Evolutionary conservation across 2,797 vertebrate species (phyloP), one percentile per base, ranked within the genome.

Genomic region (Pristis pectinata): DNA sequence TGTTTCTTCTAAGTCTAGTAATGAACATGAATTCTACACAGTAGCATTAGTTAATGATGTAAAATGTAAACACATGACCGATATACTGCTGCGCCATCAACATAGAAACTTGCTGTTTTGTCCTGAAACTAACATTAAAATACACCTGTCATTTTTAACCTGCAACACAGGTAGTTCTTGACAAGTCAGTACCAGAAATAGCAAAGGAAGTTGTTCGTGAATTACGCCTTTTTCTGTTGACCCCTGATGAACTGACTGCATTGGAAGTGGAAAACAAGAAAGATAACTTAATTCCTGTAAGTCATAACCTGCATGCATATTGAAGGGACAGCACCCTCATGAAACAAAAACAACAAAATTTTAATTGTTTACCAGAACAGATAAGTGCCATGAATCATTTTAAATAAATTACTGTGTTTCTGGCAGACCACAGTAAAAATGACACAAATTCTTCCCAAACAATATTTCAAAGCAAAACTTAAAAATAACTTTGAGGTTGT

Each of bases 231-330:
- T 96, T 97, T 61, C 95, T 97, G 94, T 95, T 97, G 95, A 95
- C 97, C 93, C 97, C 97, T 1, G 96, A 94, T 0, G 97, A 97
- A 95, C 95, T 97, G 95, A 97, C 96, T 0, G 95, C 95, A 0
- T 95, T 97, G 95, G 97, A 97, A 64, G 96, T 95, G 95, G 96
- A 96, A 95, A 97, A 97, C 95, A 96, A 95, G 94, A 94, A 11
- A 89, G 97, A 97, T 64, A 95, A 96, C 0, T 96, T 97, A 37
- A 96, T 97, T 93, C 97, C 97, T 94, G 97, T 97, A 94, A 95
- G 96, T 76, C 77, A 74, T 49, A 4, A 27, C 44, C 70, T 17
- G 41, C 22, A 59, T 82, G 22, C 87, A 82, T 64, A 83, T 72
- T 64, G 13, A 3, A 27, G n/a, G 64, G 11, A 89, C 6, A 15